These are phyloP conservation scores for Nothocercus julius DNA, from an alignment of 2,113 vertebrate genomes.

Conservation along the genomic window DNA sequence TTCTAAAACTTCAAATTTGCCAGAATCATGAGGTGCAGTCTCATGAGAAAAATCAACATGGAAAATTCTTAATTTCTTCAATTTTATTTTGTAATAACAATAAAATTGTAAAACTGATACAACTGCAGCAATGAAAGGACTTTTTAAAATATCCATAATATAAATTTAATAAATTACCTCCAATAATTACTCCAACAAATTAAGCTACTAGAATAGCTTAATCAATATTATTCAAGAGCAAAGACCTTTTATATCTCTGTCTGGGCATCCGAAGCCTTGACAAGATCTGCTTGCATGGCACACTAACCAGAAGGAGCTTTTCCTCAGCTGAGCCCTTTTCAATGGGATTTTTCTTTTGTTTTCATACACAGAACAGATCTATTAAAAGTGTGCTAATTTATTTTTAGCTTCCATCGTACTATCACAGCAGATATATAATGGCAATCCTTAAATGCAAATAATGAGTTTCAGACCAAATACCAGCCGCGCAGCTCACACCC, in stretches of 20 bases:
- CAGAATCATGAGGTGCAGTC: background rate
- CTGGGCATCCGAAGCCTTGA: background rate
- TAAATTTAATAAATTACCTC: background rate
- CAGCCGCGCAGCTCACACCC: background rate
- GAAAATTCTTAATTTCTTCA: background rate
- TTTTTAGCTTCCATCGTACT: slow-evolving; percentile 30
- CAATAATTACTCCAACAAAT: no score
- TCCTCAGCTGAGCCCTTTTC: background rate
- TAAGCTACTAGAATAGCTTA: background rate
- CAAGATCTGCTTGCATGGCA: background rate
- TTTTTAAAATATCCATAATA: background rate
- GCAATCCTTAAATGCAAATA: background rate
- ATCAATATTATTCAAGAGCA: background rate
- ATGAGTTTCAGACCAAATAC: background rate
- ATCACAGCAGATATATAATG: background rate
- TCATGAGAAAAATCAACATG: background rate
- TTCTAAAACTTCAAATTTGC: slow-evolving; percentile 13
- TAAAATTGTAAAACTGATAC: background rate
- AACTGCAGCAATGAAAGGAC: background rate
- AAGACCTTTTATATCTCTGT: background rate
- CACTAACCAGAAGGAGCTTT: background rate
- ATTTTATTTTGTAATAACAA: background rate
- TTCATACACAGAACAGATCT: background rate
- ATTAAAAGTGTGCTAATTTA: background rate
- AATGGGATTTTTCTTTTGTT: slow-evolving; percentile 26